phyloP scores from a whole-genome alignment of 2,888 invertebrate species.

The Mantis religiosa region DNA sequence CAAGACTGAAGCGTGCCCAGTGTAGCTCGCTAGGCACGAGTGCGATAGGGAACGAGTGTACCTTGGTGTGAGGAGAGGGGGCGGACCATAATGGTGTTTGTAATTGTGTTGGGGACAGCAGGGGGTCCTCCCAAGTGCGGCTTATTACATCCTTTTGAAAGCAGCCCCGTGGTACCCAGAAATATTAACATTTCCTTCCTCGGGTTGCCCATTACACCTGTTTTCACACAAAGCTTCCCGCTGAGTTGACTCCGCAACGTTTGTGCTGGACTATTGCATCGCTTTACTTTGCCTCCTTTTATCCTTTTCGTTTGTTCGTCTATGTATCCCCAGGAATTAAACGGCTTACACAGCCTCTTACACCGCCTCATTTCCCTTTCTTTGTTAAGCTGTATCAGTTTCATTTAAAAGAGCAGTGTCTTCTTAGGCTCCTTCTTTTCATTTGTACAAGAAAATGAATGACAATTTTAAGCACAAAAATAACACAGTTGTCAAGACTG shows the following conservation, averaged over 20 bases:
- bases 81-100: slow-evolving; percentile 13
- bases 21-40: not conserved
- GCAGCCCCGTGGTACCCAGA: slow-evolving; percentile 4
- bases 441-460: too few relatives aligned
- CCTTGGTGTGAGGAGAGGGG: not conserved
- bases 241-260: not conserved
- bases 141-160: slow-evolving; percentile 15
- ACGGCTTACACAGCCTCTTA: too few relatives aligned
- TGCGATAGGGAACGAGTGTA: not conserved
- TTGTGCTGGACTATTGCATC: not conserved
- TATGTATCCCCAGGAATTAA: too few relatives aligned
- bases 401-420: too few relatives aligned
- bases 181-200: slow-evolving; percentile 12
- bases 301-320: not conserved
- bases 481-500: too few relatives aligned
- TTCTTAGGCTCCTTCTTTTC: too few relatives aligned
- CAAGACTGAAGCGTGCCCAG: too few relatives aligned
- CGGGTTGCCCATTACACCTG: slow-evolving; percentile 8
- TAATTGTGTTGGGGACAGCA: slow-evolving; percentile 13
- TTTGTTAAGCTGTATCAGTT: too few relatives aligned
- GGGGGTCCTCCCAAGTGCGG: slow-evolving; percentile 4
- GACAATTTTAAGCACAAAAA: too few relatives aligned
- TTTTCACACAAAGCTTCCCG: slow-evolving; percentile 8
- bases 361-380: too few relatives aligned
- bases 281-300: not conserved